Conservation (phyloP, 1,140 invertebrate genomes). For the Ceratosolen fusciceps region DNA sequence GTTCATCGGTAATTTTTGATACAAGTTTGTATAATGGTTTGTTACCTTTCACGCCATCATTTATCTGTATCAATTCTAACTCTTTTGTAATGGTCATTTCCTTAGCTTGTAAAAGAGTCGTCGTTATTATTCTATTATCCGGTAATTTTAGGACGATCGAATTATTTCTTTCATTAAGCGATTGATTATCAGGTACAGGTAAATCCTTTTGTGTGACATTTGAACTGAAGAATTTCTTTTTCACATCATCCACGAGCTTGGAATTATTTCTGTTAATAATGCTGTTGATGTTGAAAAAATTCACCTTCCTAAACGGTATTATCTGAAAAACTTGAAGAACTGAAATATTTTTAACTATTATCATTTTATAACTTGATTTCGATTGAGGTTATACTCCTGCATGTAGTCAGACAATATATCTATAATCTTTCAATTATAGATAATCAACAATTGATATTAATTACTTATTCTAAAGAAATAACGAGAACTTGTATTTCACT, state of each 20-base stretch:
- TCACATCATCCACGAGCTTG: neutral
- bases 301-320: too few relatives aligned
- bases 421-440: too few relatives aligned
- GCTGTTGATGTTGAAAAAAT: neutral
- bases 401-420: too few relatives aligned
- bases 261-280: neutral
- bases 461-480: too few relatives aligned
- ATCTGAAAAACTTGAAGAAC: neutral
- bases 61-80: constrained; percentile 77
- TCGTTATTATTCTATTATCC: constrained; percentile 49
- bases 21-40: constrained; percentile 76
- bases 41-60: constrained; percentile 76
- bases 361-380: neutral
- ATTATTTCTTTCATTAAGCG: neutral
- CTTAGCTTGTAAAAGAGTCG: constrained; percentile 73
- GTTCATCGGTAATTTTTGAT: constrained; percentile 48
- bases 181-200: neutral
- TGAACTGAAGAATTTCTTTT: neutral
- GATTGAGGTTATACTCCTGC: neutral
- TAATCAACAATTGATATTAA: too few relatives aligned
- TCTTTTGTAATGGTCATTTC: constrained; percentile 76
- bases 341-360: neutral
- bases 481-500: too few relatives aligned
- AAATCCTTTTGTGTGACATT: neutral
- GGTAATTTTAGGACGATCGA: constrained; percentile 21